Conservation (phyloP, 2,797 vertebrate species). For the Poecilia velifera region DNA sequence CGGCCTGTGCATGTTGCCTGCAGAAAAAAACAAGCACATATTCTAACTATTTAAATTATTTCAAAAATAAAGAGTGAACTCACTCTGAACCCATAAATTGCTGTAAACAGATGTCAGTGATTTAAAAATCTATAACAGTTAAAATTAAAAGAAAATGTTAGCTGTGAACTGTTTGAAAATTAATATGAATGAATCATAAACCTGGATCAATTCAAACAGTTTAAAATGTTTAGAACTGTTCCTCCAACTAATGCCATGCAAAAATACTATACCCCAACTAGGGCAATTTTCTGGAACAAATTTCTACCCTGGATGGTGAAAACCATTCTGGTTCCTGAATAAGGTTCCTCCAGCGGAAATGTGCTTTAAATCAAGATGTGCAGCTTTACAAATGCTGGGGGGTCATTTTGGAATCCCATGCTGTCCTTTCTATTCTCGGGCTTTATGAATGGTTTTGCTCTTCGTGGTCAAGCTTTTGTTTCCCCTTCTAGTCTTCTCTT, state of each 20-base stretch:
- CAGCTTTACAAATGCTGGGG: neutral
- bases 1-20: no score
- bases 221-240: neutral
- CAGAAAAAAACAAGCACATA: no score
- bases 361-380: neutral
- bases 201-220: neutral
- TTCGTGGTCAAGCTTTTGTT: neutral
- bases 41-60: no score
- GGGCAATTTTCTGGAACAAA: neutral
- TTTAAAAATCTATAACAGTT: neutral
- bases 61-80: no score
- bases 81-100: neutral
- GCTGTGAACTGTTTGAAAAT: neutral
- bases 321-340: neutral
- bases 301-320: neutral
- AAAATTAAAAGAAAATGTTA: neutral
- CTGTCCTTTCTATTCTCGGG: neutral
- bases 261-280: neutral
- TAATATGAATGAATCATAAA: neutral
- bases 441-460: constrained; percentile 1
- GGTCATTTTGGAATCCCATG: neutral
- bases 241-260: neutral
- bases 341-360: neutral
- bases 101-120: neutral
- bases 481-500: constrained; percentile 4